These are phyloP conservation scores for Chydorus sphaericus DNA, from an alignment of 2,888 invertebrate species.

Conservation along the genomic window DNA sequence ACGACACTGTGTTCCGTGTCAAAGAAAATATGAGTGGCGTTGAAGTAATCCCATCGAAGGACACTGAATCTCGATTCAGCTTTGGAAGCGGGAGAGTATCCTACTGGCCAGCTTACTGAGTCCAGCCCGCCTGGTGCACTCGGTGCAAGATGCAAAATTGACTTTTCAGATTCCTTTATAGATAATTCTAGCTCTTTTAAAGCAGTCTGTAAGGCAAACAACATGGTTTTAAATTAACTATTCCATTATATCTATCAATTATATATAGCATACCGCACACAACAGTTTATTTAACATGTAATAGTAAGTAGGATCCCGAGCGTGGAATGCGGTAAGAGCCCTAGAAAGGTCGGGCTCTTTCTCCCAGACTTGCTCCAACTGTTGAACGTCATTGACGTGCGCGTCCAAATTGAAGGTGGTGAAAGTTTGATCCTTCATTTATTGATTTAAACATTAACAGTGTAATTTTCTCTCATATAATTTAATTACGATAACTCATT, in stretches of 20 bases:
- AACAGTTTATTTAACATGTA: slow-evolving; percentile 58
- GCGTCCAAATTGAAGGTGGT: not conserved
- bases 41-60: slow-evolving; percentile 73
- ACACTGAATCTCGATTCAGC: slow-evolving; percentile 66
- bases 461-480: not conserved
- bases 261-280: slow-evolving; percentile 39
- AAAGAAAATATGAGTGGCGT: slow-evolving; percentile 63
- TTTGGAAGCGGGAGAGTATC: slow-evolving; percentile 46
- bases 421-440: not conserved
- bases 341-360: slow-evolving; percentile 14
- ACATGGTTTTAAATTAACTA: slow-evolving; percentile 4
- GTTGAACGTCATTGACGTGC: not conserved
- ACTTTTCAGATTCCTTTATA: slow-evolving; percentile 32
- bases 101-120: slow-evolving; percentile 53
- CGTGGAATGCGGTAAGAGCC: slow-evolving; percentile 49
- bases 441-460: not conserved
- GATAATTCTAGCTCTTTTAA: slow-evolving; percentile 29
- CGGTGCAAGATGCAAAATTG: slow-evolving; percentile 32
- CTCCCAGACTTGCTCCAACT: slow-evolving; percentile 3
- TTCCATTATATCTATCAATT: not conserved
- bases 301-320: slow-evolving; percentile 43
- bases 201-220: slow-evolving; percentile 27
- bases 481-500: not conserved
- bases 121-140: slow-evolving; percentile 31
- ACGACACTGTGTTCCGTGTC: slow-evolving; percentile 62